Base-by-base conservation (phyloP, 2,888 invertebrate species). In the Cryptus viduatorius region DNA sequence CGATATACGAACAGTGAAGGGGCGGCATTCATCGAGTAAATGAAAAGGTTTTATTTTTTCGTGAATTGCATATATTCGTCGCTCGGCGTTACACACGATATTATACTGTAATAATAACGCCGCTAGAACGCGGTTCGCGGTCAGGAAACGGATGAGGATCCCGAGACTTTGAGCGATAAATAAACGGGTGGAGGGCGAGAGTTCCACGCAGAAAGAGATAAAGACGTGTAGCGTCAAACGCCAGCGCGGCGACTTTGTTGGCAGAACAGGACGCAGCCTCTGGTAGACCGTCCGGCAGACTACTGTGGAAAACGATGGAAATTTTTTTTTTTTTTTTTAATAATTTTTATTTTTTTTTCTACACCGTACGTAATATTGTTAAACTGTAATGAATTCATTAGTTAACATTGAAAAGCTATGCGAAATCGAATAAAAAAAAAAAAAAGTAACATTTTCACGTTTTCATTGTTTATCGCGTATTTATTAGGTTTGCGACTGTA, bases 141-240 rank as follows among this genome's bases (percentile, higher is more conserved):
- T 84, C 84, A 81, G 81, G 84, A 84, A 84, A 75, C 84, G 84
- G 84, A 84, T 84, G 84, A 53, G 53, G 19, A 53, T 16, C 73
- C 69, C 78, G 84, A 81, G 84, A 82, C 84, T 82, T 61, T 56
- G 65, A 71, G 82, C 82, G 84, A 84, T 84, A 84, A 84, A 84
- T 71, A 78, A 84, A 84, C 73, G 79, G 67, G 53, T 56, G 31
- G 67, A 69, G 65, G 53, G 61, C 61, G 61, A 37, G 69, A 76
- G 65, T 72, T 72, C 37, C 72, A 61, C 71, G 76, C 76, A 19
- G 67, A 76, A 71, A 10, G 76, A 80, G 82, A 82, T 82, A 82
- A 80, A 81, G 73, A 84, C 67, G 50, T 44, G 53, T 24, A 37
- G 14, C 31, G 31, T 31, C 61, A 61, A 59, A 29, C 48, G 48